Percentiles rank a stretch among this genome's conserved stretches.
Conservation (phyloP, 35 echinoderm and acorn worm genomes). For the Nesometra sesokonis region DNA sequence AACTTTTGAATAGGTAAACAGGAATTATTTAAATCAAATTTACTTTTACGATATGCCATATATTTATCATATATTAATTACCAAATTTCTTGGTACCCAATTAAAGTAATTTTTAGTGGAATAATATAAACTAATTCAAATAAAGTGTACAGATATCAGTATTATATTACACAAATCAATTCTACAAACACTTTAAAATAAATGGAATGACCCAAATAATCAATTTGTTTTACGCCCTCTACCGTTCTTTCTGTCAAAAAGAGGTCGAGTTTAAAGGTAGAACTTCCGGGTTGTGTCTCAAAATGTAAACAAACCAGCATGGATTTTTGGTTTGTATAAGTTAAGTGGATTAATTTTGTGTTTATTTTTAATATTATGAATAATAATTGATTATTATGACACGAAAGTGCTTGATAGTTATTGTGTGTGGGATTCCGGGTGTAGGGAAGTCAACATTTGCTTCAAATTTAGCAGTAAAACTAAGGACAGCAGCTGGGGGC, state of each 20-base stretch:
- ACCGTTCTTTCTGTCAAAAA: neutral
- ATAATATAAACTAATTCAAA: too few species aligned
- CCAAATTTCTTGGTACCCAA: too few species aligned
- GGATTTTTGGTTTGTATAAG: neutral
- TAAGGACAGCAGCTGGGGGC: neutral
- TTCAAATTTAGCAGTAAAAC: neutral
- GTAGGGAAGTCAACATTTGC: constrained; percentile 47
- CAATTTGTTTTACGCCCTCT: neutral
- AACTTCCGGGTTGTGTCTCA: neutral
- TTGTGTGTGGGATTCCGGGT: constrained; percentile 51
- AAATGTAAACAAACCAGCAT: neutral
- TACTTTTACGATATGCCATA: too few species aligned
- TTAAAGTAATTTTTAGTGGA: too few species aligned
- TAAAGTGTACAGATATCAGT: too few species aligned
- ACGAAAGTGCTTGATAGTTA: neutral
- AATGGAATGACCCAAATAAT: neutral
- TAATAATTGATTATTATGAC: neutral
- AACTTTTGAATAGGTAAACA: neutral
- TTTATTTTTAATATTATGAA: neutral
- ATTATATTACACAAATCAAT: too few species aligned
- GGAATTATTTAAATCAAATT: too few species aligned
- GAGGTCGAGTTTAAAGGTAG: neutral
- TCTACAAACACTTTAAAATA: too few species aligned
- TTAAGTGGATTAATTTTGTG: too few species aligned
- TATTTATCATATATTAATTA: too few species aligned